Base-by-base conservation (phyloP, 2,888 invertebrate species). In the Dasypogon diadema region DNA sequence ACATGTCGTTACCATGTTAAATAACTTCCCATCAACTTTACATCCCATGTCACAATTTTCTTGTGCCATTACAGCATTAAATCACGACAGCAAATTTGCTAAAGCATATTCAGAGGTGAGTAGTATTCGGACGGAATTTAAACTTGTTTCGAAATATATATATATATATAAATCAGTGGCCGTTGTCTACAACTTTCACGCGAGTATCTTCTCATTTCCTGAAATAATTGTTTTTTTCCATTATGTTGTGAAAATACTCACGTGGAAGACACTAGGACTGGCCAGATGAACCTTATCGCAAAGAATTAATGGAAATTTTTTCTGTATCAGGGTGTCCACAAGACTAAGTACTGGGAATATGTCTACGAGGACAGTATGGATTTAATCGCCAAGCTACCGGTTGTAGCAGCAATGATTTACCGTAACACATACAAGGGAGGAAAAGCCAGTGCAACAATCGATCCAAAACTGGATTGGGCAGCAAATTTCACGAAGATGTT, bases 1-100 rank as follows among this genome's bases (percentile, higher is more conserved):
- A 78, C 95, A 96, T 85, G 93, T 96, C 68, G 92, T 92, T 18
- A 92, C 91, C 77, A 91, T 95, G 88, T 87, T 96, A 80, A 94
- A 94, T 85, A 92, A 92, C 84, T 92, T 96, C 85, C 95, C 95
- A 51, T 88, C 90, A 77, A 89, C 89, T 79, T 87, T 95, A 76
- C 95, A 96, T 83, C 95, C 95, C 10, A 96, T 96, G 95, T 90
- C 93, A 4, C 95, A 96, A 85, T 91, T 96, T 82, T 89, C 91
- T 79, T 91, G 92, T 54, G 95, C 95, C 72, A 89, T 95, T 79
- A 93, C 93, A 30, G 91, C 94, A 21, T 88, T 95, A 79, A 95
- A 94, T 86, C 92, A 92, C 79, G 95, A 95, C 86, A 94, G 93
- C 85, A 91, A 92, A 84, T 96, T 93, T 85, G 92, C 92, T 24